These are phyloP conservation scores for Chionis minor DNA, from an alignment of 2,113 vertebrate genomes.

Conservation along the genomic window DNA sequence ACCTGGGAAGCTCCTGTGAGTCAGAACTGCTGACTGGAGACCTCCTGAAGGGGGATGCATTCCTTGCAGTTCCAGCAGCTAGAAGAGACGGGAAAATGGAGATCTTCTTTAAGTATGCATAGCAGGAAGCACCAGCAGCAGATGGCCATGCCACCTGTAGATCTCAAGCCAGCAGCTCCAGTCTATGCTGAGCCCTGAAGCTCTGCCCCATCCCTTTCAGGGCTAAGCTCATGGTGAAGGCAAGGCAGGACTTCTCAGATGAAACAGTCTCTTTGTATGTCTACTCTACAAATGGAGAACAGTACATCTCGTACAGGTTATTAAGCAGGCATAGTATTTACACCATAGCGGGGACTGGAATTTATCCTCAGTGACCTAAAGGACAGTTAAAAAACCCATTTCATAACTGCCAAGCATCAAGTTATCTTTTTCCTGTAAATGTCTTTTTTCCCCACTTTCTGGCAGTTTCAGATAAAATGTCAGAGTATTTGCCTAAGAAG, in stretches of 20 bases:
- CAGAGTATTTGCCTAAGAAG: neutral
- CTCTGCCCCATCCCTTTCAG: neutral
- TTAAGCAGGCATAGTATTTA: neutral
- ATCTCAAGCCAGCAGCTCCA: neutral
- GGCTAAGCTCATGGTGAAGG: neutral
- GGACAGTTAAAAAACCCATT: neutral
- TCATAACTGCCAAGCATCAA: neutral
- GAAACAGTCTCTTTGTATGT: neutral
- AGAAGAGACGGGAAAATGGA: neutral
- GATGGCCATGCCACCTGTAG: fast-evolving
- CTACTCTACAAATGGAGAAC: neutral
- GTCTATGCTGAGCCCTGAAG: neutral
- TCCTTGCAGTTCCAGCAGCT: neutral
- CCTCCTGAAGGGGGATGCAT: neutral
- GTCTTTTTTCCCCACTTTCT: neutral
- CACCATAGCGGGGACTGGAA: neutral
- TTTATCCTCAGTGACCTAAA: neutral
- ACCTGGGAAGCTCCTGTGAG: neutral
- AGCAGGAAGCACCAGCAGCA: neutral
- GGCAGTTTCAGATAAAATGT: neutral
- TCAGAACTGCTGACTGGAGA: neutral
- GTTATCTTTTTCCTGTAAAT: neutral
- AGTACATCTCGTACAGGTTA: neutral
- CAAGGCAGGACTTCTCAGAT: neutral
- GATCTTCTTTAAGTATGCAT: neutral